Percentiles rank a stretch among this genome's conserved stretches.
Conservation (phyloP, 2,113 vertebrate species). For the Nyctibius bracteatus region DNA sequence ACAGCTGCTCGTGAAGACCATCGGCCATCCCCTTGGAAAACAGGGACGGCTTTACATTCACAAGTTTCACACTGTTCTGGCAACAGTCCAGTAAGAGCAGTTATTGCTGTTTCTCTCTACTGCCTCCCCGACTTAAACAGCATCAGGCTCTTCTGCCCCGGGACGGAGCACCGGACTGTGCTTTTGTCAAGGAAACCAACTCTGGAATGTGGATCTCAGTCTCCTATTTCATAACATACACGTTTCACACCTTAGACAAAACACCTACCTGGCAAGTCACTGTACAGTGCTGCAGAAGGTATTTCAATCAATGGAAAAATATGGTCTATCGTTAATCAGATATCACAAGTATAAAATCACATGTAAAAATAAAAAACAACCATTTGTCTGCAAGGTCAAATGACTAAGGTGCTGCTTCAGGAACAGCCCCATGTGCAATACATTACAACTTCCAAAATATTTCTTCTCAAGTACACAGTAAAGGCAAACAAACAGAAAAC, state of each 20-base stretch:
- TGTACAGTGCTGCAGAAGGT: not conserved
- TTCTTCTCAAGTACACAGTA: not conserved
- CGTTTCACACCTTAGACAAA: not conserved
- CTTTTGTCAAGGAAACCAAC: not conserved
- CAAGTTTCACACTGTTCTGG: not conserved
- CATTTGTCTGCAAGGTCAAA: not conserved
- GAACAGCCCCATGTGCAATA: not conserved
- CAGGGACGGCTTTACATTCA: not conserved
- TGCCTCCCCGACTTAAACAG: not conserved
- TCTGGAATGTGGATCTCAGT: not conserved
- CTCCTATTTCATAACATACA: not conserved
- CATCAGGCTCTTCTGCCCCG: not conserved
- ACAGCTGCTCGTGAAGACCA: rapidly evolving
- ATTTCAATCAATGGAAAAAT: not conserved
- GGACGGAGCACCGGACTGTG: not conserved
- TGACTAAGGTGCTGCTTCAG: not conserved
- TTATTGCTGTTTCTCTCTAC: not conserved
- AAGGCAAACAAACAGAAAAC: not conserved
- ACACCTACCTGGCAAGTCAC: not conserved
- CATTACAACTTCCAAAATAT: not conserved
- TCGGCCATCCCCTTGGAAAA: not conserved
- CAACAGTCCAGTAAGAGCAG: not conserved
- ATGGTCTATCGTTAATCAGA: not conserved
- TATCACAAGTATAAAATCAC: not conserved
- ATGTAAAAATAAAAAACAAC: not conserved